Evolutionary conservation across 92 coral and sea anemone genomes (phyloP).

Genomic region (Palythoa heliodiscus): DNA sequence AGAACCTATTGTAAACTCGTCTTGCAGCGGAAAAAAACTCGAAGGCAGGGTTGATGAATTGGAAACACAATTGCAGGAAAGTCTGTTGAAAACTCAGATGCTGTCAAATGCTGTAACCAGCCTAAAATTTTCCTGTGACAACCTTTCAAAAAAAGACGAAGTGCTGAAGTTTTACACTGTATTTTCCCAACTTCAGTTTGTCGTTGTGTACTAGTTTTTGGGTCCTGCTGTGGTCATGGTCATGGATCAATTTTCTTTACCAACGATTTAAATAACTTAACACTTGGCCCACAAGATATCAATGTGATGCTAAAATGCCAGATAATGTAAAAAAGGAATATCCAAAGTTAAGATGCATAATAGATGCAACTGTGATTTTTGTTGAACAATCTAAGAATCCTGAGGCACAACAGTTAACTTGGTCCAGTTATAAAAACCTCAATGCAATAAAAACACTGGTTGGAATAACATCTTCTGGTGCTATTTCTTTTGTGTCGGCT

Average conservation of each 20-base stretch:
- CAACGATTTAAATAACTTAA: slow-evolving; percentile 49
- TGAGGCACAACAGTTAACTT: slow-evolving; percentile 51
- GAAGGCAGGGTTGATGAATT: slow-evolving; percentile 17
- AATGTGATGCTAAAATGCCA: slow-evolving; percentile 32
- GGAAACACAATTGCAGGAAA: slow-evolving; percentile 38
- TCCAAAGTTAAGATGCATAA: slow-evolving; percentile 51
- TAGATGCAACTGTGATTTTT: slow-evolving; percentile 58
- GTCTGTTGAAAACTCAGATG: slow-evolving; percentile 42
- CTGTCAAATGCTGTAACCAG: slow-evolving; percentile 37
- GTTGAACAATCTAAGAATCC: slow-evolving; percentile 55
- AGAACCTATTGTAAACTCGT: background rate
- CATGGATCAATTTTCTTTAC: slow-evolving; percentile 41
- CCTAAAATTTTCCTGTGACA: slow-evolving; percentile 2
- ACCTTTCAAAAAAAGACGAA: slow-evolving; percentile 25
- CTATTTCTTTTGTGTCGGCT: slow-evolving; percentile 47
- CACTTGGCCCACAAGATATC: slow-evolving; percentile 43
- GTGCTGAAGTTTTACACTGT: slow-evolving; percentile 55
- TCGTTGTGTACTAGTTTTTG: slow-evolving; percentile 32
- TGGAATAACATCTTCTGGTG: slow-evolving; percentile 56
- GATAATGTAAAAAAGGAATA: slow-evolving; percentile 45
- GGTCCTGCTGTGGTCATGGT: slow-evolving; percentile 47
- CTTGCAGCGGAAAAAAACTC: background rate
- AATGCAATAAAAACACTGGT: slow-evolving; percentile 48
- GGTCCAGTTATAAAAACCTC: slow-evolving; percentile 42
- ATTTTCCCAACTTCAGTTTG: slow-evolving; percentile 53